Evolutionary conservation across 2,797 vertebrate genomes (phyloP), one percentile per base, ranked within the genome.

Genomic region (Epinephelus malabaricus): DNA sequence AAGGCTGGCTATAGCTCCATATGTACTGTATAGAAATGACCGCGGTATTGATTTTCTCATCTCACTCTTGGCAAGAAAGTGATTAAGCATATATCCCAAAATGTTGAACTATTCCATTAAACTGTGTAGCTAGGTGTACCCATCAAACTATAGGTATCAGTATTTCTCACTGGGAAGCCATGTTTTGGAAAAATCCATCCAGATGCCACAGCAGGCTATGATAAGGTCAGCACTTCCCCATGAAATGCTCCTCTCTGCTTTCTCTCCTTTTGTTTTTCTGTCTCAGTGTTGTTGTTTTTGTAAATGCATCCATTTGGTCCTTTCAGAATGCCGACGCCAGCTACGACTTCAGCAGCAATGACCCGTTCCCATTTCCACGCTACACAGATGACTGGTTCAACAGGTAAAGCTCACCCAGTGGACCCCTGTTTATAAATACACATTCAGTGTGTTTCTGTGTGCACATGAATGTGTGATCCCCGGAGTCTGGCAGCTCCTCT

Each of bases 351-450:
- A 99, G 98, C 95, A 99, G 98, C 93, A 99, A 99, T 1, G 98
- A 99, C 89, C 98, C 98, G 6, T 99, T 93, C 79, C 98, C 98
- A 0, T 99, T 99, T 76, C 98, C 98, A 3, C 97, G 98, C 80
- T 99, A 99, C 80, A 99, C 98, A 78, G 98, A 99, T 9, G 98
- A 99, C 96, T 99, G 98, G 98, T 99, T 99, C 93, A 99, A 99
- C 97, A 99, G 98, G 98, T 99, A 96, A 97, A 85, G 68, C 67
- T 82, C 73, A 58, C 69, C 64, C 68, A 82, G 67, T 76, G 56
- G 21, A 62, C 60, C 50, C 50, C 60, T 86, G 73, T 86, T 79
- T 86, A 70, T 76, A 67, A n/a, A 76, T 19, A 19, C 47, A 69
- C 17, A 50, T 6, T 25, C 45, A 23, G 40, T 47, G 55, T 54